These are phyloP conservation scores for Lepeophtheirus nordmannii DNA, from an alignment of 2,888 invertebrate species.

Conservation along the genomic window DNA sequence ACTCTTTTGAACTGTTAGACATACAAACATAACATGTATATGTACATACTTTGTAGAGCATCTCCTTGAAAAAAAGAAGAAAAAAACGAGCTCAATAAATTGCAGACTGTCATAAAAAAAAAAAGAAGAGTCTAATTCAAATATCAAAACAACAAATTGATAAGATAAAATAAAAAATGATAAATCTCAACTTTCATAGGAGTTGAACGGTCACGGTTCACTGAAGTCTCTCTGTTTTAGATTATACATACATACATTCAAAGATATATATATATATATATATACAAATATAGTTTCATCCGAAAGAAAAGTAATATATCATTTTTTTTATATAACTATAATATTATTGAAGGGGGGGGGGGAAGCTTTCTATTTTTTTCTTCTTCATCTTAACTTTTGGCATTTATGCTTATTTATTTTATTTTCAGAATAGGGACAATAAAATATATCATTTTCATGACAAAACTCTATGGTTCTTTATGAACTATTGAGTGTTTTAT, in stretches of 20 bases:
- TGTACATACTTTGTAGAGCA: no score
- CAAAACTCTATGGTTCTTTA: background rate
- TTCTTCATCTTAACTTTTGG: constrained; percentile 8
- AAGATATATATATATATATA: background rate
- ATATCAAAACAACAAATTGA: no score
- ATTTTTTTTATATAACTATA: background rate
- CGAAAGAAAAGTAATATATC: constrained; percentile 2
- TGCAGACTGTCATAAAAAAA: no score
- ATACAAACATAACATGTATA: no score
- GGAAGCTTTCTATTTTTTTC: background rate
- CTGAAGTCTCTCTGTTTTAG: background rate
- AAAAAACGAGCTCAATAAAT: no score
- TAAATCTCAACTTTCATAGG: constrained; percentile 3
- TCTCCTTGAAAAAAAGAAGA: no score
- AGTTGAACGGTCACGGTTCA: constrained; percentile 7
- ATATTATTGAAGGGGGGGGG: background rate
- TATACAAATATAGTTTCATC: background rate
- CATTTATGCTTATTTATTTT: background rate
- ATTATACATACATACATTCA: background rate
- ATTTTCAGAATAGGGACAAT: background rate
- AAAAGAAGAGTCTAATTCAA: no score
- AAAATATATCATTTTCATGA: constrained; percentile 7
- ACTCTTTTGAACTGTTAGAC: no score
- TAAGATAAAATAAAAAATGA: background rate
- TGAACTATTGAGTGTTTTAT: background rate